phyloP scores from a whole-genome alignment of 2,888 invertebrate genomes.

The Limenitis camilla region DNA sequence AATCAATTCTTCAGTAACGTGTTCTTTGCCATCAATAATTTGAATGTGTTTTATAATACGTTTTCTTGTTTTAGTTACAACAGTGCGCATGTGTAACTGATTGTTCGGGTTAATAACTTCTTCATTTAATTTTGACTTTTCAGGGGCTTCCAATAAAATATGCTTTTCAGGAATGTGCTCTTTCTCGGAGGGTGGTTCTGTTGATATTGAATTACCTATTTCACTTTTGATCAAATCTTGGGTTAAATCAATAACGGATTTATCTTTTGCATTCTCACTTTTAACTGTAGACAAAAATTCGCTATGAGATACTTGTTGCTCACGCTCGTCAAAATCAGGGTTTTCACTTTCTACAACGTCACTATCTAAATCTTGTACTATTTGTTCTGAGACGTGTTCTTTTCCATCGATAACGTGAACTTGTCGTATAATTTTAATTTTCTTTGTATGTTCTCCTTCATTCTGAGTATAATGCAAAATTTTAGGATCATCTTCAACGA shows the following conservation, averaged over 20 bases:
- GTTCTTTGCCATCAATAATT: conserved; percentile 88
- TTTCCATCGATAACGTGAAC: conserved; percentile 77
- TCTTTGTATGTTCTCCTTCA: conserved; percentile 48
- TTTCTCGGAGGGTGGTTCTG: too few species aligned
- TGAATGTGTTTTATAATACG: conserved; percentile 84
- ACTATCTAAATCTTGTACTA: conserved; percentile 76
- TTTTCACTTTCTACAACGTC: conserved; percentile 9
- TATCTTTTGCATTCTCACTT: neutral
- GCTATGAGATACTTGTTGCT: too few species aligned
- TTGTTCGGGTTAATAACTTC: too few species aligned
- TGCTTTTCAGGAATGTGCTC: too few species aligned
- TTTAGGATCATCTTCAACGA: conserved; percentile 71
- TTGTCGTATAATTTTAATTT: conserved; percentile 75
- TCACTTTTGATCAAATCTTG: neutral
- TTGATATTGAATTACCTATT: too few species aligned
- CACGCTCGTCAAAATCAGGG: too few species aligned
- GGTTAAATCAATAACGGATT: neutral
- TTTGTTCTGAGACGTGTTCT: conserved; percentile 71
- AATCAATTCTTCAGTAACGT: conserved; percentile 86
- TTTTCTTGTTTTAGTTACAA: too few species aligned
- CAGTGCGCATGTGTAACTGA: too few species aligned
- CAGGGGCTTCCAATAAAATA: too few species aligned
- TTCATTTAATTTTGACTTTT: too few species aligned
- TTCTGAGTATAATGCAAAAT: conserved; percentile 25
- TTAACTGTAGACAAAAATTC: neutral